phyloP scores from a whole-genome alignment of 2,113 vertebrate species.

The Triplophysa siluroides region DNA sequence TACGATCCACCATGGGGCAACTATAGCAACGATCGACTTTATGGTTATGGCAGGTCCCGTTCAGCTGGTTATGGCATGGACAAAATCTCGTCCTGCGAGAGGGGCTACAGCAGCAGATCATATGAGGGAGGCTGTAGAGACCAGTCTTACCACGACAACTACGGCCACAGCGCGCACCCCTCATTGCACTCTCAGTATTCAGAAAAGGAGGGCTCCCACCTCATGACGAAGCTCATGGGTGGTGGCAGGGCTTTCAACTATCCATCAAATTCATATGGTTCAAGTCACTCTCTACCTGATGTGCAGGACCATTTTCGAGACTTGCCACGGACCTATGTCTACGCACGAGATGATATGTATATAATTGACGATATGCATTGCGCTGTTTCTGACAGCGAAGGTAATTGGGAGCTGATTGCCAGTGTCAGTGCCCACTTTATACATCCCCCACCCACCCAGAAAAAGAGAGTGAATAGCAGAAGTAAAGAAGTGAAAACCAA shows the following conservation, averaged over 20 bases:
- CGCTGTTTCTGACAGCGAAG: slow-evolving; percentile 99
- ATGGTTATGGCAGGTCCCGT: slow-evolving; percentile 83
- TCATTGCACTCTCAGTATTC: slow-evolving; percentile 87
- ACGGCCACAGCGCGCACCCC: slow-evolving; percentile 76
- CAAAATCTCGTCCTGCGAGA: slow-evolving; percentile 82
- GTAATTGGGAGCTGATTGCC: slow-evolving; percentile 87
- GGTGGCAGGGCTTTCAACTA: slow-evolving; percentile 78
- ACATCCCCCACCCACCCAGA: slow-evolving; percentile 79
- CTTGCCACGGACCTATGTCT: slow-evolving; percentile 88
- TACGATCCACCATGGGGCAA: slow-evolving; percentile 81
- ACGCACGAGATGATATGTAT: slow-evolving; percentile 96
- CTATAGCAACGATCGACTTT: slow-evolving; percentile 86
- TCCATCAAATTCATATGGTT: slow-evolving; percentile 89
- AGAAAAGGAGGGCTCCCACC: slow-evolving; percentile 90
- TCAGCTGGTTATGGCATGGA: slow-evolving; percentile 87
- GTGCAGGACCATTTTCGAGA: slow-evolving; percentile 96
- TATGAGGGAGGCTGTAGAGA: slow-evolving; percentile 86
- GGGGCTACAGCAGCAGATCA: slow-evolving; percentile 85
- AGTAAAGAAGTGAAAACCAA: slow-evolving; percentile 65
- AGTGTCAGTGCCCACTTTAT: slow-evolving; percentile 73
- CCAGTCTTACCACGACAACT: slow-evolving; percentile 78
- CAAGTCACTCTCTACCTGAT: slow-evolving; percentile 98
- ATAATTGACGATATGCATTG: slow-evolving; percentile 97
- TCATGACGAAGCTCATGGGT: slow-evolving; percentile 81
- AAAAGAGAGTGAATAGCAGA: slow-evolving; percentile 67